Evolutionary conservation across 2,113 vertebrate species (phyloP), one percentile per base, ranked within the genome.

Genomic region (Semicossyphus pulcher): DNA sequence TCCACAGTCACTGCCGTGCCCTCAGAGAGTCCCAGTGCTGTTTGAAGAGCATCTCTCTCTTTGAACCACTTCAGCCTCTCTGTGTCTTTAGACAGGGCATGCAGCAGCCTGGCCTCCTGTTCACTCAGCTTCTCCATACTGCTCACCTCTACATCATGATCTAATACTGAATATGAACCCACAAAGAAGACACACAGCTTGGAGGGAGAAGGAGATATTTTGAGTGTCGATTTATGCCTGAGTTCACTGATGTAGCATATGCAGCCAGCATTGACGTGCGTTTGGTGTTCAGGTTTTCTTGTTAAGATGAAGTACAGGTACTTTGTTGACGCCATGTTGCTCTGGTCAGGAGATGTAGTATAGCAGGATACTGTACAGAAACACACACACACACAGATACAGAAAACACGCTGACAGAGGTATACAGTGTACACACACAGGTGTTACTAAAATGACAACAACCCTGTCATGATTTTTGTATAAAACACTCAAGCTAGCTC

Each of bases 271-370:
- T 28, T 53, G 21, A 84, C 15, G 5, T 15, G 21, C 0, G 12
- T 3, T 0, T 0, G 4, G 8, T 29, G 1, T 0, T 83, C 6
- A 0, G 77, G 28, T 11, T 80, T 71, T 49, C 87, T 88, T 0
- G 72, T 91, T 15, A 95, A 1, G 62, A 97, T 96, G 86, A 92
- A 96, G 79, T 90, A 96, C 12, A 72, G 9, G 0, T 86, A 1
- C 0, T 58, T 10, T n/a, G 47, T 0, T 47, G 80, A 49, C 6
- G 76, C 34, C 82, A 83, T 92, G 60, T 26, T 80, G 58, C 0
- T 18, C 32, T 23, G 18, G 52, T 4, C 72, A 28, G 44, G 45
- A 34, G 41, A 4, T 15, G 18, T 8, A 25, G 25, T n/a, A 44
- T n/a, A 44, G n/a, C 41, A 8, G 45, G 25, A 3, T 11, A 2